Base-by-base conservation (phyloP, 2,888 invertebrate species). In the Sinentomon sp. region DNA sequence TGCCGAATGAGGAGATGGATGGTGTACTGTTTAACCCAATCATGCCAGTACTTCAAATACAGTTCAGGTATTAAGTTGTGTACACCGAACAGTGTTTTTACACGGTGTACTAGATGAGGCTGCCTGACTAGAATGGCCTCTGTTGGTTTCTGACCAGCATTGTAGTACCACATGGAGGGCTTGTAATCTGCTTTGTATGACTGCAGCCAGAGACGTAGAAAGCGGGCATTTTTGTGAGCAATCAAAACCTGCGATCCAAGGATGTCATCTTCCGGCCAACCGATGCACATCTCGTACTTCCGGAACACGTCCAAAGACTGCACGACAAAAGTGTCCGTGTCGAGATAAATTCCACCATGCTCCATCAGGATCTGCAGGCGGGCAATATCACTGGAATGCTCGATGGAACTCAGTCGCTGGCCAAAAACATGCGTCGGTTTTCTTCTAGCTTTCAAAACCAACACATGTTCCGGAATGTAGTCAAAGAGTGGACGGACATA, bases 71-170 rank as follows among this genome's bases (percentile, higher is more conserved):
- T 38, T 10, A 53, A 40, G 38, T 50, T 47, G 17, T 51, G 49
- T 4, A 54, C 53, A 3, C 54, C 54, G 37, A 54, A 51, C 19
- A 44, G 38, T 18, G 40, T 36, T 12, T 43, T 44, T 6, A 50
- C 53, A 17, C 51, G 43, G 34, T 53, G 51, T 2, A 51, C 49
- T 13, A 54, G 40, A 14, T 45, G 34, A 4, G 54, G 53, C 13
- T 42, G 37, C 16, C 43, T 41, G 33, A 42, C 37, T 6, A 55
- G 43, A 21, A 55, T 47, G 27, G 43, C 43, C 33, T 47, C 40
- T 1, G 53, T 53, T 3, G 55, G 54, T 17, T 46, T 41, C 31
- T 53, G 47, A 5, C 54, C 55, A 7, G 53, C 54, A 43, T 55
- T 55, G 38, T 52, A 54, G 38, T 55, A 55, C 50, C 51, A 50